These are phyloP conservation scores for Platyrinchus mystaceus DNA, from an alignment of 2,797 vertebrate species.

Conservation along the genomic window DNA sequence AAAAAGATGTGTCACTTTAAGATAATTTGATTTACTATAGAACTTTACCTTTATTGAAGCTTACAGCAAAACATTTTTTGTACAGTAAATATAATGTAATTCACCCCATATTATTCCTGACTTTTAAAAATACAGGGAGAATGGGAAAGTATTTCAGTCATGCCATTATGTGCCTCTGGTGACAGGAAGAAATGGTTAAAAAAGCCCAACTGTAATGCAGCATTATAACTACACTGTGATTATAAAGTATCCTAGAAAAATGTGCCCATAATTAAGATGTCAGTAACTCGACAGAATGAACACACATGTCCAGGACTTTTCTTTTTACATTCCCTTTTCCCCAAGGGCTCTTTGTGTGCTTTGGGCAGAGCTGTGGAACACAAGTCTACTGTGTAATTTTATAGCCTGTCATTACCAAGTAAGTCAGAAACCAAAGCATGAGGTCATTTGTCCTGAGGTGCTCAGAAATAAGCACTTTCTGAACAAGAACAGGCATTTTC, in stretches of 20 bases:
- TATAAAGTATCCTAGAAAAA: not conserved
- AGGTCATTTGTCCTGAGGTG: not conserved
- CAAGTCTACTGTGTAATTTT: constrained; percentile 6
- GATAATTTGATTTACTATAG: not conserved
- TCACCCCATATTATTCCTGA: not conserved
- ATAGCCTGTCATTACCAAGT: not conserved
- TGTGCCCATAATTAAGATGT: not conserved
- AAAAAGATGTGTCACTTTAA: not conserved
- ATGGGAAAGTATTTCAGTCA: not conserved
- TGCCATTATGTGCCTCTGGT: not conserved
- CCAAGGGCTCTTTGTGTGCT: not conserved
- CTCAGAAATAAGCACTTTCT: not conserved
- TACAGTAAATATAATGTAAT: not conserved
- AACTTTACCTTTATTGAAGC: not conserved
- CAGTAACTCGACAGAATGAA: not conserved
- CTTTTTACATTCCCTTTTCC: not conserved
- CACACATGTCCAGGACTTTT: not conserved
- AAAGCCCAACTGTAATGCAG: not conserved
- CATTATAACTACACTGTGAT: not conserved
- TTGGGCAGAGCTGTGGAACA: not conserved
- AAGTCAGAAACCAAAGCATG: not conserved
- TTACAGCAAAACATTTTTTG: not conserved
- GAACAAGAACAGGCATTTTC: not conserved
- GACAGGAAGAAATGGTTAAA: not conserved
- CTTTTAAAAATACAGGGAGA: not conserved